These are phyloP conservation scores for Drosophila robusta DNA, from an alignment of 2,888 invertebrate genomes.

Conservation along the genomic window DNA sequence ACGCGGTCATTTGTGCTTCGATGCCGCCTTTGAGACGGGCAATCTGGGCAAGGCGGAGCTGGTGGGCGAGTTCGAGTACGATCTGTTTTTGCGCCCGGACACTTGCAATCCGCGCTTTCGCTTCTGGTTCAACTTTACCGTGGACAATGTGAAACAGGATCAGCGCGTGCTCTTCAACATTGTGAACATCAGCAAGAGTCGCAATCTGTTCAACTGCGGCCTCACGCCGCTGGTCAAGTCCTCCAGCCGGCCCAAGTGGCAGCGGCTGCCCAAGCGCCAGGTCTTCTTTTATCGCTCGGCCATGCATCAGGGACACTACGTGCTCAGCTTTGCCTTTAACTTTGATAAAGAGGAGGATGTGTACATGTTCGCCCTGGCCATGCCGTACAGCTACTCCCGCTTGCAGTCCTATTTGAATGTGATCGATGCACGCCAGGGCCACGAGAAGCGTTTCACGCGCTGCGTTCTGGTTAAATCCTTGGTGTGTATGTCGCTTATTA, in stretches of 20 bases:
- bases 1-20: constrained; percentile 97
- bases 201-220: constrained; percentile 94
- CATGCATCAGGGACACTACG: constrained; percentile 95
- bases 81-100: constrained; percentile 97
- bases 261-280: constrained; percentile 91
- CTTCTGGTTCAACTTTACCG: constrained; percentile 99
- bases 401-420: constrained; percentile 93
- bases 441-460: constrained; percentile 88
- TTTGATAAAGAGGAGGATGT: constrained; percentile 98
- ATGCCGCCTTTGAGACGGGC: constrained; percentile 98
- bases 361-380: constrained; percentile 97
- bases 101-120: constrained; percentile 96
- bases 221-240: constrained; percentile 98
- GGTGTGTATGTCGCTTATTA: constrained; percentile 84
- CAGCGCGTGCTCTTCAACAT: constrained; percentile 98
- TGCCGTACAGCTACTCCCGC: constrained; percentile 97
- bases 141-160: constrained; percentile 96
- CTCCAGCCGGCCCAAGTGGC: constrained; percentile 96
- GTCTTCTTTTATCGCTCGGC: constrained; percentile 97
- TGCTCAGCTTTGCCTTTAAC: constrained; percentile 96
- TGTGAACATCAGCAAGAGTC: constrained; percentile 97
- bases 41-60: constrained; percentile 98
- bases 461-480: constrained; percentile 89
- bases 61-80: constrained; percentile 97
- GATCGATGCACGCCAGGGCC: constrained; percentile 87